A percentile compares a stretch with the other conserved stretches of the same genome.
phyloP scores from a whole-genome alignment of 2,113 vertebrate species.

The Aix galericulata region DNA sequence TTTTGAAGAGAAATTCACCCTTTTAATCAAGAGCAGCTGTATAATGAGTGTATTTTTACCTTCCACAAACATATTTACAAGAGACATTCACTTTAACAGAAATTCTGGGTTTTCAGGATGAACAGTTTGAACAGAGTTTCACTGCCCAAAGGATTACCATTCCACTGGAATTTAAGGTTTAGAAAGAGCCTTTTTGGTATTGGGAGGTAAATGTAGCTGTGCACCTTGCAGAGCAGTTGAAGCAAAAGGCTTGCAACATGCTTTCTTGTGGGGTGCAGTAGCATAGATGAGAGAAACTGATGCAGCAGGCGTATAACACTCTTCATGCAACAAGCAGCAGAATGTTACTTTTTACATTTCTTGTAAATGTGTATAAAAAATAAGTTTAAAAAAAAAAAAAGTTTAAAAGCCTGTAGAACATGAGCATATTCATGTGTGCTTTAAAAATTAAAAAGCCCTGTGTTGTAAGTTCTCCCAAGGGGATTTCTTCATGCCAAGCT shows the following conservation, averaged over 20 bases:
- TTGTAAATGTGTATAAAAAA: background rate
- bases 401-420: background rate
- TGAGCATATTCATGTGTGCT: background rate
- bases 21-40: background rate
- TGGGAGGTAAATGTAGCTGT: background rate
- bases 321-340: background rate
- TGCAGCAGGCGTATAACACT: background rate
- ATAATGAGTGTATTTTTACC: background rate
- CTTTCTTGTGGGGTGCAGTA: background rate
- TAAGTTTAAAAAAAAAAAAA: background rate
- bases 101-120: background rate
- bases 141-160: background rate
- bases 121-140: background rate
- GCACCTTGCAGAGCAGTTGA: background rate
- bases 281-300: background rate
- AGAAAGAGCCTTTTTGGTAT: background rate
- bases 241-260: background rate
- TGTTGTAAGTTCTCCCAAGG: background rate
- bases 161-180: background rate
- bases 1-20: conserved; percentile 1
- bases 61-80: background rate
- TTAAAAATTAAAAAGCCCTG: background rate
- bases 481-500: background rate
- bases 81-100: background rate
- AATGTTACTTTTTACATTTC: background rate